phyloP scores from a whole-genome alignment of 2,888 invertebrate species.

The Eumerus sabulonum region DNA sequence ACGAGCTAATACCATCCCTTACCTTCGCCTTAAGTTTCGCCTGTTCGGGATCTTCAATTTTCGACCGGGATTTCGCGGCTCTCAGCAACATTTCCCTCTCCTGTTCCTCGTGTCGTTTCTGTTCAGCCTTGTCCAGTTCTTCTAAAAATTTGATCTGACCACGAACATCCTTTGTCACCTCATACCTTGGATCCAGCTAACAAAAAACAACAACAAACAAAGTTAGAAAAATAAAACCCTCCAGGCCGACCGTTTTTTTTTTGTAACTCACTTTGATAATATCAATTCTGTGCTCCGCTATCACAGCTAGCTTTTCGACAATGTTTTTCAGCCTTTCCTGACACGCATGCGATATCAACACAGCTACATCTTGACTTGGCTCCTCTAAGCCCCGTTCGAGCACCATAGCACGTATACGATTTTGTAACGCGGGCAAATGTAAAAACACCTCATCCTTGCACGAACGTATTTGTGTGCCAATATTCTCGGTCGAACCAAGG shows the following conservation, averaged over 20 bases:
- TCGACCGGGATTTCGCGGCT: slow-evolving; percentile 96
- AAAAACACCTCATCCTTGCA: slow-evolving; percentile 96
- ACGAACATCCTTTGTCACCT: slow-evolving; percentile 92
- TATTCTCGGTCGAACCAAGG: slow-evolving; percentile 92
- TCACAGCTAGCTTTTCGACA: slow-evolving; percentile 93
- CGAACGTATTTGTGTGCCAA: slow-evolving; percentile 92
- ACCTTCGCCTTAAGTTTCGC: slow-evolving; percentile 98
- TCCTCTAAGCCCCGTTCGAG: slow-evolving; percentile 90
- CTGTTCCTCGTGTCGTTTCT: slow-evolving; percentile 95
- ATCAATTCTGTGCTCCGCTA: slow-evolving; percentile 97
- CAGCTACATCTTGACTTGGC: slow-evolving; percentile 90
- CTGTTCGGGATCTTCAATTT: slow-evolving; percentile 98
- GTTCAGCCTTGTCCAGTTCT: slow-evolving; percentile 95
- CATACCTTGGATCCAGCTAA: slow-evolving; percentile 92
- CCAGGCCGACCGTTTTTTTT: not conserved
- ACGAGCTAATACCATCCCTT: too few species aligned
- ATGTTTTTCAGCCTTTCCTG: slow-evolving; percentile 95
- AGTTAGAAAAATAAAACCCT: not conserved
- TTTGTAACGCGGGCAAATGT: slow-evolving; percentile 87
- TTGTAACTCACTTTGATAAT: slow-evolving; percentile 86
- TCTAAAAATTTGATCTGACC: slow-evolving; percentile 98
- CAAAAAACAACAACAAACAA: slow-evolving; percentile 49
- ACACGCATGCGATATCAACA: slow-evolving; percentile 94
- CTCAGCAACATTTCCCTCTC: slow-evolving; percentile 95
- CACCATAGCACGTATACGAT: slow-evolving; percentile 87